Base-by-base conservation (phyloP, 2,797 vertebrate genomes). In the Poecilia gillii region DNA sequence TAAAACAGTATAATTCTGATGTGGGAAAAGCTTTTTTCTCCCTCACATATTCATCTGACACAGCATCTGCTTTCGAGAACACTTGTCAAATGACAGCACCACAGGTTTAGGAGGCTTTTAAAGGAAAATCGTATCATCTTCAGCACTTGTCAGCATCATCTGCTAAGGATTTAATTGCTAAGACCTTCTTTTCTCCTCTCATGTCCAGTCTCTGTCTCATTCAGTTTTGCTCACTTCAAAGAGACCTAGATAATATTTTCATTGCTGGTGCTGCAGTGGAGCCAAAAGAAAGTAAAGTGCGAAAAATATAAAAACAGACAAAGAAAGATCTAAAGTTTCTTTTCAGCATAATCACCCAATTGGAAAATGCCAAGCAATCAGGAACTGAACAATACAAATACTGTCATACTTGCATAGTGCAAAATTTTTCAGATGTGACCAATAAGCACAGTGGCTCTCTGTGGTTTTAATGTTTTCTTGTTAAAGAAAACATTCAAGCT, bases 91-190 rank as follows among this genome's bases (percentile, higher is more conserved):
- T 90, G 87, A 85, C 75, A 55, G 6, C 4, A 33, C 45, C 41
- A 79, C 64, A 66, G 23, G 76, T 79, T 64, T 76, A 41, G 78
- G 59, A 62, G 73, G 62, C 74, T 43, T 85, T 80, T 80, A 80
- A 45, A 62, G 66, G 72, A 84, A 86, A 88, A 85, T 91, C 73
- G 6, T 80, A 84, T 90, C 90, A 88, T 89, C 82, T 81, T 84
- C 84, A 83, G 31, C 49, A 39, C 33, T 80, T 85, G 77, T 81
- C 70, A 80, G 85, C 84, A 87, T 90, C 85, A 92, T 84, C 87
- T 91, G 87, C 87, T 81, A 74, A 81, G 85, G 90, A 91, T 93
- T 93, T 90, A 62, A 79, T 83, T 85, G 81, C 23, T 71, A 79
- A 84, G 53, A 84, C 70, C 68, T 33, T 31, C 20, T 28, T 43